Evolutionary conservation across 2,113 vertebrate genomes (phyloP).

Genomic region (Arvicanthis niloticus): DNA sequence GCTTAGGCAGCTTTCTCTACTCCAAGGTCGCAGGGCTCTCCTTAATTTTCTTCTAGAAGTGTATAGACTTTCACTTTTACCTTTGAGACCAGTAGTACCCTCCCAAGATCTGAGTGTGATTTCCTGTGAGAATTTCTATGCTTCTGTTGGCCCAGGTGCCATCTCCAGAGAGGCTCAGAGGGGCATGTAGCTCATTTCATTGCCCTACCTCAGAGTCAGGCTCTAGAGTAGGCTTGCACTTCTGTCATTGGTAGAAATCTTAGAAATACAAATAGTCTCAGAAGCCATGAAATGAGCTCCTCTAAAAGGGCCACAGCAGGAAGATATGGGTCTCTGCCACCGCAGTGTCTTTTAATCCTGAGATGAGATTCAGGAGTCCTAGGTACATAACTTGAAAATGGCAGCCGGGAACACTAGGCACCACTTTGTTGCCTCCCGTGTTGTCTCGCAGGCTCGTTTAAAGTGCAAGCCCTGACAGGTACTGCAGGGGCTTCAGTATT

Average conservation of each 20-base stretch:
- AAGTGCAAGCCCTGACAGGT: not conserved
- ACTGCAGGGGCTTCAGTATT: not conserved
- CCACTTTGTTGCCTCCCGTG: not conserved
- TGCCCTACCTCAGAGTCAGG: not conserved
- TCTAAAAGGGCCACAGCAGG: not conserved
- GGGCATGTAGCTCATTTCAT: fast-evolving
- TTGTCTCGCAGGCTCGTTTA: not conserved
- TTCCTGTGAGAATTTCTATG: not conserved
- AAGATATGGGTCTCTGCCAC: not conserved
- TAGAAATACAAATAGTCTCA: not conserved
- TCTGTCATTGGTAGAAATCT: not conserved
- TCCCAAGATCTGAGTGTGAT: fast-evolving
- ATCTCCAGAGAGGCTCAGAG: fast-evolving
- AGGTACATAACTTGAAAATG: not conserved
- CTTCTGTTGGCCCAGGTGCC: fast-evolving
- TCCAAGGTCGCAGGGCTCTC: not conserved
- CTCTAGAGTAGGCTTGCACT: not conserved
- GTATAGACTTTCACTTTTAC: not conserved
- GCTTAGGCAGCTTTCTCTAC: too few relatives aligned
- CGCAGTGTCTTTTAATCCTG: not conserved
- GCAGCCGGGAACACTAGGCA: not conserved
- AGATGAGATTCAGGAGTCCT: not conserved
- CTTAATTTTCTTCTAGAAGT: not conserved
- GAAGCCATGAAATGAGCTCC: not conserved
- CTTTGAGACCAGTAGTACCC: fast-evolving